Conservation (phyloP, 2,113 vertebrate species). For the Apodemus sylvaticus region DNA sequence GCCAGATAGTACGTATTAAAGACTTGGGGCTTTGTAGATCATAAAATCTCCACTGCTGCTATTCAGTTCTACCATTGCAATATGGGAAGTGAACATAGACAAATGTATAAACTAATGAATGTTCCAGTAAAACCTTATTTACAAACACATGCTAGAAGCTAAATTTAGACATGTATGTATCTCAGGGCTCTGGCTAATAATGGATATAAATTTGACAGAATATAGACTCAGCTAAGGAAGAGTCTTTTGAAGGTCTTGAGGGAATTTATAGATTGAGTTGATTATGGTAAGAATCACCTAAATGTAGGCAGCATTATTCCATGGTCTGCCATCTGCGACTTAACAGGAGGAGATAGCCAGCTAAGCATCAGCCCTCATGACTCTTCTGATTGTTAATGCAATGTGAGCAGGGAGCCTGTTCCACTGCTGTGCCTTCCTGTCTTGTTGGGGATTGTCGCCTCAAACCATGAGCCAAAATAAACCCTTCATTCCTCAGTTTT, state of each 20-base stretch:
- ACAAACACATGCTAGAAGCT: neutral
- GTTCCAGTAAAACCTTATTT: slow-evolving; percentile 14
- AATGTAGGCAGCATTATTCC: neutral
- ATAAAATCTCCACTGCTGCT: neutral
- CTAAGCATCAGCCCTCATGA: too few relatives aligned
- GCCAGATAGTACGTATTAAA: neutral
- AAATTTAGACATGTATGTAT: neutral
- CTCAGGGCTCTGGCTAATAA: neutral
- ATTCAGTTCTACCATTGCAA: neutral
- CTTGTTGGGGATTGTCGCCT: neutral
- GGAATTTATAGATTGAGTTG: neutral
- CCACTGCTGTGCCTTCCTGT: neutral
- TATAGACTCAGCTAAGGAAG: neutral
- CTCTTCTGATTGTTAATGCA: neutral
- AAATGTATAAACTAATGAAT: neutral
- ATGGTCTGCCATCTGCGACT: neutral
- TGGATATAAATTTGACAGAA: neutral
- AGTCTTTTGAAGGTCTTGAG: neutral
- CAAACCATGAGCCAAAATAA: neutral
- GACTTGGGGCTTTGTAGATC: neutral
- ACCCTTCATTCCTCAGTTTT: neutral
- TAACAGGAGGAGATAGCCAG: neutral
- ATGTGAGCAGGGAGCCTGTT: neutral
- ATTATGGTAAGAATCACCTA: neutral
- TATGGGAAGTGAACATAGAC: neutral